phyloP scores from a whole-genome alignment of 2,113 vertebrate species.

The Anguilla japonica region DNA sequence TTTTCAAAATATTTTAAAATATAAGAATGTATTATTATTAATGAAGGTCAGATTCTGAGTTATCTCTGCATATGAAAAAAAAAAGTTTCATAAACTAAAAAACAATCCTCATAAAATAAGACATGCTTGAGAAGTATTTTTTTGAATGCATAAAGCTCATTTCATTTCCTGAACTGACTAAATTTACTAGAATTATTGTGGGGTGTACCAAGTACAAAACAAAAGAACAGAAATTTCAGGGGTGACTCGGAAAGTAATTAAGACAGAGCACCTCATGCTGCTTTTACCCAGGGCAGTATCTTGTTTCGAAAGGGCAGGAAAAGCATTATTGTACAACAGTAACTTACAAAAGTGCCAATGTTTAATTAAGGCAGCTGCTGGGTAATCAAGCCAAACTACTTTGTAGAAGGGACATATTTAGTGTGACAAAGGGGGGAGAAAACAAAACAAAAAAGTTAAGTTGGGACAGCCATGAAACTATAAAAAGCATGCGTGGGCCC shows the following conservation, averaged over 20 bases:
- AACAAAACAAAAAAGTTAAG: neutral
- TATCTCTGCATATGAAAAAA: too few relatives aligned
- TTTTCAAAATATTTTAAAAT: too few relatives aligned
- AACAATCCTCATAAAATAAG: too few relatives aligned
- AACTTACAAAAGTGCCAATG: neutral
- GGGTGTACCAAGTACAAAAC: neutral
- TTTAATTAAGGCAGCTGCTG: constrained; percentile 13
- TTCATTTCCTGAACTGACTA: too few relatives aligned
- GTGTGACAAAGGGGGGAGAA: neutral
- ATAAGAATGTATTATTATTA: neutral
- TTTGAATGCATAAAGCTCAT: too few relatives aligned
- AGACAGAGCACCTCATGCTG: neutral
- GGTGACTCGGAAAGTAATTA: neutral
- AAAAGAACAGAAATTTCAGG: neutral
- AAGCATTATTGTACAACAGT: neutral
- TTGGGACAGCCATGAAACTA: neutral
- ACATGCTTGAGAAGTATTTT: too few relatives aligned
- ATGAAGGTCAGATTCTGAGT: neutral
- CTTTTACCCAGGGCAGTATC: neutral
- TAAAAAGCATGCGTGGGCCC: neutral
- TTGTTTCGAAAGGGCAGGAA: neutral
- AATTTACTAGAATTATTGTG: too few relatives aligned
- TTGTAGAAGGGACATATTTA: constrained; percentile 7
- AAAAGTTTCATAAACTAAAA: too few relatives aligned
- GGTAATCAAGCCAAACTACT: constrained; percentile 7